Percentiles rank a stretch among this genome's conserved stretches.
These are phyloP conservation scores for Rotaria magnacalcarata DNA, from an alignment of 2,888 invertebrate genomes.

Conservation along the genomic window DNA sequence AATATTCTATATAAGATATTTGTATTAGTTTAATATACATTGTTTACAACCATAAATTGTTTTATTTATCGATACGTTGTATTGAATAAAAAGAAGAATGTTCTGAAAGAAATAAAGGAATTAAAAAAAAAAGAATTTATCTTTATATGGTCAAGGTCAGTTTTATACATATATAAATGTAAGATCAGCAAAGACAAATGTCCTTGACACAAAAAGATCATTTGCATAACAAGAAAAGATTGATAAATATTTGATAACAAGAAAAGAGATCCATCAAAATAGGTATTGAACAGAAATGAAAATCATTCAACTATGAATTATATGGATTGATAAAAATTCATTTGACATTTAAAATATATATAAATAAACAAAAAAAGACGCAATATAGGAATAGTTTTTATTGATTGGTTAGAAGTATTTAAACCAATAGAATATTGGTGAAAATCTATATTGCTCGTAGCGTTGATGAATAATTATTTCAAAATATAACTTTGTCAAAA, in stretches of 20 bases:
- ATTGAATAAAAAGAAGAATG: background rate
- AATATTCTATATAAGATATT: background rate
- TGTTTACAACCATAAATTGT: background rate
- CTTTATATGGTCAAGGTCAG: background rate
- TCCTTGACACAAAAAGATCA: background rate
- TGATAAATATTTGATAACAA: background rate
- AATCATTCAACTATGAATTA: background rate
- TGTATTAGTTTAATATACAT: background rate
- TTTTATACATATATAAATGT: background rate
- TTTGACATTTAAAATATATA: background rate
- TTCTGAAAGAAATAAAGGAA: background rate
- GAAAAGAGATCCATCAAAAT: background rate
- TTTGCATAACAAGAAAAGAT: background rate
- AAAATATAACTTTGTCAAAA: background rate
- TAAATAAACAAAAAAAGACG: conserved; percentile 12
- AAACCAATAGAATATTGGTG: background rate
- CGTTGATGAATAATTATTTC: background rate
- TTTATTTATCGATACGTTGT: background rate
- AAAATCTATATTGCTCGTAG: background rate
- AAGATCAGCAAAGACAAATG: background rate
- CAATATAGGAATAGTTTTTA: background rate
- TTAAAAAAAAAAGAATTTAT: background rate
- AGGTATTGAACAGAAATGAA: background rate
- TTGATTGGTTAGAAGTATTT: background rate
- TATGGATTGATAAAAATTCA: background rate